These are phyloP conservation scores for Fringilla coelebs DNA, from an alignment of 2,797 vertebrate genomes.

Conservation along the genomic window DNA sequence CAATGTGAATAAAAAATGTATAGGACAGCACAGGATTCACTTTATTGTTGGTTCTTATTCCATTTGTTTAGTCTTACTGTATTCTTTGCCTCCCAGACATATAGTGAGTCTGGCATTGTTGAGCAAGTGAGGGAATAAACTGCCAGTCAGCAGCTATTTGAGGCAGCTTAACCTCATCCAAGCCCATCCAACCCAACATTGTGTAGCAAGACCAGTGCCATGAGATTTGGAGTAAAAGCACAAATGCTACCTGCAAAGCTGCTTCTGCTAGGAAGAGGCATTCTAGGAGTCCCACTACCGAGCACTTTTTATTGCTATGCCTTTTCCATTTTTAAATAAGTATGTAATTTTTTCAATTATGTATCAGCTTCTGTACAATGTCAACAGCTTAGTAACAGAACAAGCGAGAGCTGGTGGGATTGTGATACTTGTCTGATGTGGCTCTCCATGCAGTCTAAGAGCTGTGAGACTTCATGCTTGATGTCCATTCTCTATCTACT, in stretches of 20 bases:
- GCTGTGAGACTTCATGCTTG: not conserved
- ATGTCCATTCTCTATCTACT: not conserved
- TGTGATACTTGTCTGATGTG: not conserved
- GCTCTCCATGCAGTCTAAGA: not conserved
- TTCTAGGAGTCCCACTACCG: not conserved
- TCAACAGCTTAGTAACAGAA: not conserved
- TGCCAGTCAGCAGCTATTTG: slow-evolving; percentile 36
- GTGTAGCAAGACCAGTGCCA: slow-evolving; percentile 14
- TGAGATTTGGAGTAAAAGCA: not conserved
- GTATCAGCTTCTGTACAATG: not conserved
- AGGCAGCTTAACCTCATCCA: slow-evolving; percentile 34
- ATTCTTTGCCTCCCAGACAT: slow-evolving; percentile 39
- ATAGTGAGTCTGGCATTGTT: slow-evolving; percentile 1
- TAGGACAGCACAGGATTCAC: slow-evolving; percentile 33
- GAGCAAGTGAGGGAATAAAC: slow-evolving; percentile 13
- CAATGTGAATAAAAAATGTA: slow-evolving; percentile 52
- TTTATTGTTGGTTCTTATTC: slow-evolving; percentile 29
- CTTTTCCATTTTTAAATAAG: not conserved
- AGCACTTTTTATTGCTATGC: not conserved
- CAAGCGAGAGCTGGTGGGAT: not conserved
- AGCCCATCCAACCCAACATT: not conserved
- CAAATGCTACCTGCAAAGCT: not conserved
- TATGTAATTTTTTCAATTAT: not conserved
- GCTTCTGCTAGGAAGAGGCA: not conserved
- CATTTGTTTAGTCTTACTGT: slow-evolving; percentile 39